A percentile compares a stretch with the other conserved stretches of the same genome.
Conservation (phyloP, 2,113 vertebrate genomes). For the Pomatorhinus ruficollis region DNA sequence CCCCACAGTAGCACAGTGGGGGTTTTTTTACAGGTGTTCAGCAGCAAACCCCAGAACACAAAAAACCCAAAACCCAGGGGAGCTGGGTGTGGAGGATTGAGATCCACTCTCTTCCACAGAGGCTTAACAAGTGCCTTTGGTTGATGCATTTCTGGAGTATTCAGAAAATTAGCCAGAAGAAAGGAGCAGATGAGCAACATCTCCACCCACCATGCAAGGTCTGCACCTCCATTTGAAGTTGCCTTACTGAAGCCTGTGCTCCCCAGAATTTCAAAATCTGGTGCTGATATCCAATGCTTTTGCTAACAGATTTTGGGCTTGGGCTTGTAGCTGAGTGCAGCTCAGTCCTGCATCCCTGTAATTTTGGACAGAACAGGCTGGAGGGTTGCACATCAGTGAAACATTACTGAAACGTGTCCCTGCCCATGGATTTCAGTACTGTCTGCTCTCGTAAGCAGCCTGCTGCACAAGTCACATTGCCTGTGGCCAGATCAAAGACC, state of each 20-base stretch:
- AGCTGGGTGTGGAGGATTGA: not conserved
- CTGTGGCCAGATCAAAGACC: not conserved
- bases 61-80: not conserved
- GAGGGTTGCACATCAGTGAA: not conserved
- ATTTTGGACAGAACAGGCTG: not conserved
- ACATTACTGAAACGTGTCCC: not conserved
- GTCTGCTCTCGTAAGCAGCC: not conserved
- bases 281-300: not conserved
- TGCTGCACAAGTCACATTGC: not conserved
- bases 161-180: not conserved
- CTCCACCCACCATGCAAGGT: not conserved
- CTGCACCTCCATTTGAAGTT: not conserved
- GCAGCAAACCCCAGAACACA: not conserved
- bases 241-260: not conserved
- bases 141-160: not conserved
- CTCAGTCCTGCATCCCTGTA: not conserved
- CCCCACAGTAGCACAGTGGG: not conserved
- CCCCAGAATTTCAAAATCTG: not conserved
- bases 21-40: not conserved
- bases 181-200: not conserved
- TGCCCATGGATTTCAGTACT: not conserved
- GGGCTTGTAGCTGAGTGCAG: not conserved
- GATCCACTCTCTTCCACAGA: not conserved
- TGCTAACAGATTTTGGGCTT: not conserved
- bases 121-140: not conserved